Percentiles rank a stretch among this genome's conserved stretches.
phyloP scores from a whole-genome alignment of 2,797 vertebrate species.

The Melanotaenia parkinsoni region DNA sequence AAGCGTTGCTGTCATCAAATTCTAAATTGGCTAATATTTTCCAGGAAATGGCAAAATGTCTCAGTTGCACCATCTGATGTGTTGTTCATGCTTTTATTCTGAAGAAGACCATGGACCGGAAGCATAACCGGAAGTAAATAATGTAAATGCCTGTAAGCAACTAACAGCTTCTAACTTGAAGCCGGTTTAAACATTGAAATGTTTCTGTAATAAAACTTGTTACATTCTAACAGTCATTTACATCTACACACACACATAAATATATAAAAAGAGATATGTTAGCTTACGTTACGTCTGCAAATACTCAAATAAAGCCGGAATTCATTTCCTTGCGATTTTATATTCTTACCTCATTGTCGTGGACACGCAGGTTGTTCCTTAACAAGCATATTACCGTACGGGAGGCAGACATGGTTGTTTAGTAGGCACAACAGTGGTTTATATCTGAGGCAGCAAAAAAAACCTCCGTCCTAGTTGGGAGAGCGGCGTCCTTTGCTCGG shows the following conservation, averaged over 20 bases:
- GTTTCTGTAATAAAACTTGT: not conserved
- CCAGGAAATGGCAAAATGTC: too few relatives aligned
- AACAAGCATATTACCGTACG: conserved; percentile 79
- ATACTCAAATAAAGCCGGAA: not conserved
- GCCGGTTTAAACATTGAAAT: not conserved
- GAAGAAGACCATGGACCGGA: not conserved
- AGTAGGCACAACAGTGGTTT: not conserved
- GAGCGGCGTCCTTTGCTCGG: not conserved
- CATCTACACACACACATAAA: too few relatives aligned
- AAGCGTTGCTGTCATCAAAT: too few relatives aligned
- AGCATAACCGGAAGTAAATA: not conserved
- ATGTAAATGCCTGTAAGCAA: not conserved
- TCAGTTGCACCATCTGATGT: too few relatives aligned
- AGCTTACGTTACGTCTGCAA: not conserved
- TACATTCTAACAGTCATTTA: not conserved
- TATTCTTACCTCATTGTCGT: conserved; percentile 83
- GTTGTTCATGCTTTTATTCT: not conserved
- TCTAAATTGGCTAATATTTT: too few relatives aligned
- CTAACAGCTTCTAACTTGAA: not conserved
- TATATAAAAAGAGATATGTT: not conserved
- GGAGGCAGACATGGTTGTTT: conserved; percentile 60
- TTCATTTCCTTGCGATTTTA: too few relatives aligned
- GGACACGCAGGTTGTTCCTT: conserved; percentile 82
- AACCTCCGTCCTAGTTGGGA: not conserved
- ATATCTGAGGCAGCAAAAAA: not conserved